A percentile compares a stretch with the other conserved stretches of the same genome.
Conservation (phyloP, 2,113 vertebrate genomes). For the Larimichthys polyactis region DNA sequence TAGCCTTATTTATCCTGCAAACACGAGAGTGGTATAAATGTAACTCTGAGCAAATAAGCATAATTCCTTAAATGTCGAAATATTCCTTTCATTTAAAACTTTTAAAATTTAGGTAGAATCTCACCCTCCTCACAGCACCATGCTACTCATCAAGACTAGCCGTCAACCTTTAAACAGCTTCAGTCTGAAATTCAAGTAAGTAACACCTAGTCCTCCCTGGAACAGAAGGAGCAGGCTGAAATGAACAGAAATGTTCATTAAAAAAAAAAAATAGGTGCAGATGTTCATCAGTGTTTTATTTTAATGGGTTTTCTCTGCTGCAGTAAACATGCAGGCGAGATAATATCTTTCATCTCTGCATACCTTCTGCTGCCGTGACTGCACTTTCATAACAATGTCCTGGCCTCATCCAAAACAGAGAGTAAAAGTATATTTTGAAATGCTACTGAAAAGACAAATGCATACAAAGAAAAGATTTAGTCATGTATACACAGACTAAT, state of each 20-base stretch:
- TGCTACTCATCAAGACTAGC: background rate
- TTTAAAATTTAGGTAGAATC: background rate
- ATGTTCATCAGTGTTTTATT: conserved; percentile 14
- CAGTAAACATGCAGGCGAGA: conserved; percentile 1
- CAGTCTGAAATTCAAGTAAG: background rate
- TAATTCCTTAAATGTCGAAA: background rate
- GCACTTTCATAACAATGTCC: background rate
- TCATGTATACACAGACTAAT: background rate
- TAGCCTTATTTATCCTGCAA: background rate
- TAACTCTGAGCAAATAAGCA: background rate
- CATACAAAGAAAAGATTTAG: background rate
- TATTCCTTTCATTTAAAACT: background rate
- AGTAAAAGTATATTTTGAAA: background rate
- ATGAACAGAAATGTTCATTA: background rate
- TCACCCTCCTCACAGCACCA: background rate
- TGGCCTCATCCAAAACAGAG: background rate
- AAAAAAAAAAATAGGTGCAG: conserved; percentile 2
- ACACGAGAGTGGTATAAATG: background rate
- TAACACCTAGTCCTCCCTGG: background rate
- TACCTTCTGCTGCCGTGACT: conserved; percentile 2
- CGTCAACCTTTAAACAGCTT: background rate
- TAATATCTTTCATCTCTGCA: background rate
- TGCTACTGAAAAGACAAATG: background rate
- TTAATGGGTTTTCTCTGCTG: conserved; percentile 7
- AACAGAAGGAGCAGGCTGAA: background rate